Base-by-base conservation (phyloP, 2,888 invertebrate genomes). In the Andrena dorsata region DNA sequence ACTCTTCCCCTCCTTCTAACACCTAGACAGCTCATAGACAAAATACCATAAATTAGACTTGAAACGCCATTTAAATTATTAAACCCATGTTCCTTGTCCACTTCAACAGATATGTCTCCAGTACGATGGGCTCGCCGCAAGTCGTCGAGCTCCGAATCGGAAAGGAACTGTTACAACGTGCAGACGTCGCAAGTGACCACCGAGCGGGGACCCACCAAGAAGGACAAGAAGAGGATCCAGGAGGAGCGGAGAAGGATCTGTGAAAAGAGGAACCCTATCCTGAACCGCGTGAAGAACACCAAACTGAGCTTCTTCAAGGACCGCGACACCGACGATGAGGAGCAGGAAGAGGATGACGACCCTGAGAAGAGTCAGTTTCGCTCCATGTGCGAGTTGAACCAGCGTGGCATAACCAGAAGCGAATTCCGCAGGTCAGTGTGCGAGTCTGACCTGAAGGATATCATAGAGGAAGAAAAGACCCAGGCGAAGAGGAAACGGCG, bases 261-360 rank as follows among this genome's bases (percentile, higher is more conserved):
- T 87, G 96, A 96, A 93, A 96, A 96, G 91, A 95, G 96, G 76
- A 96, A 96, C 91, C 96, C 96, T 60, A 94, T 97, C 80, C 94
- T 96, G 76, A 96, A 96, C 90, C 95, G 96, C 92, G 96, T 96
- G 5, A 96, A 96, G 92, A 96, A 96, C 91, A 96, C 96, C 65
- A 95, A 96, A 91, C 92, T 97, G 77, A 96, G 96, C 35, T 96
- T 96, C 92, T 96, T 96, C 92, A 92, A 91, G 63, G 94, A 94
- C n/a, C 88, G 89, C 6, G 88, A 88, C 2, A 82, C 83, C 23
- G 87, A 88, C 28, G 86, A 85, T 5, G 86, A 86, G 61, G 77
- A 83, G 4, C 86, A 84, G 51, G 81, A 84, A 7, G 88, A 88
- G 10, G 89, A 90, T 0, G 90, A 90, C 13, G 84, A 82, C 8